Evolutionary conservation across 2,113 vertebrate genomes (phyloP), one percentile per base, ranked within the genome.

Genomic region (Phaethornis superciliosus): DNA sequence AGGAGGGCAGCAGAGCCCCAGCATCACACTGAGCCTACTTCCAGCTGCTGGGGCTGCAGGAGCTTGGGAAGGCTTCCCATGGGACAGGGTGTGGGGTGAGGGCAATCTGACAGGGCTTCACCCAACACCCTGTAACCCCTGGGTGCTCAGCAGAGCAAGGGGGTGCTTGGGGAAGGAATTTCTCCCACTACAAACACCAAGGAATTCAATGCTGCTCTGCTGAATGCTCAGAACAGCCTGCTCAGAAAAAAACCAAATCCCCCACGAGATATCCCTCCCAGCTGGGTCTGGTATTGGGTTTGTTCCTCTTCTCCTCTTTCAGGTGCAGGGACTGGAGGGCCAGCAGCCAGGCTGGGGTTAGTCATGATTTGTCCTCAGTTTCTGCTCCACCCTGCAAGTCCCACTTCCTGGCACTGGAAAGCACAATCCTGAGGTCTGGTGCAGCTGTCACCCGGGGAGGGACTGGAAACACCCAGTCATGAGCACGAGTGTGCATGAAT

Each of bases 1-100:
- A 81, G 90, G 96, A 93, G 97, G 95, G 91, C 96, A 96, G 95
- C 87, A 97, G 70, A 96, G 87, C 21, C 87, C 54, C 67, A 62
- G 56, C 51, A 87, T 58, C 58, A 2, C 3, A 1, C 42, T 13
- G 55, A 77, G 30, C n/a, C 68, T 2, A 7, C 33, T 40, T 28
- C 42, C 72, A 89, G 37, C 59, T 47, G 52, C n/a, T 64, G 23
- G 40, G 74, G 59, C 69, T 7, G 26, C 51, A 65, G 46, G 75
- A 81, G 54, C 71, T 64, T 42, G 60, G 35, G 72, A 88, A 85
- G 70, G 81, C 26, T 19, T 96, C 88, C 69, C 90, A 6, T 54
- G 85, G 75, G 96, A 78, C 84, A 91, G 95, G 92, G 96, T 65
- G 95, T 71, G 93, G 88, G 54, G 89, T 88, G 64, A 96, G 88